Conservation (phyloP, 2,113 vertebrate genomes). For the Scartelaos histophorus region DNA sequence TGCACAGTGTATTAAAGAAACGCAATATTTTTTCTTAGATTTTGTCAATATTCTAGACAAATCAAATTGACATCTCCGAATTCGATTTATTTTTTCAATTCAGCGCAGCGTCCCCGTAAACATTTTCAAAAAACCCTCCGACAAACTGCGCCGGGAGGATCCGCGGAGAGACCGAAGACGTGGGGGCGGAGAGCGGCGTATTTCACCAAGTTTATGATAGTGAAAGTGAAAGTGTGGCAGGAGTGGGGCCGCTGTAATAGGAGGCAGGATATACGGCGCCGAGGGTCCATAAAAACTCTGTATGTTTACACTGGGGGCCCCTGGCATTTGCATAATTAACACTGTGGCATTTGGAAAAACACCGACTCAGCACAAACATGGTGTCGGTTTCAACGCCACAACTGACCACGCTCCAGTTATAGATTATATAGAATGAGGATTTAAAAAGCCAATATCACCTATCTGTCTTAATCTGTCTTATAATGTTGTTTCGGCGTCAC, state of each 20-base stretch:
- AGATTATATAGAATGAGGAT: constrained; percentile 10
- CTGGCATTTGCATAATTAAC: constrained; percentile 72
- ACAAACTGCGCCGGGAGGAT: constrained; percentile 59
- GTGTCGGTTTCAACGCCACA: constrained; percentile 67
- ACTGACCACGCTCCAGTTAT: constrained; percentile 63
- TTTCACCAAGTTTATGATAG: constrained; percentile 50
- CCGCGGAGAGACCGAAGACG: constrained; percentile 14
- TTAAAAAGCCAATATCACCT: too few species aligned
- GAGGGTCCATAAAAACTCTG: constrained; percentile 37
- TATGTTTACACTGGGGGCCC: constrained; percentile 51
- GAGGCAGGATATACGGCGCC: constrained; percentile 29
- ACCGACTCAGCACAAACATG: constrained; percentile 73
- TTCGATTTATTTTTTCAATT: too few species aligned
- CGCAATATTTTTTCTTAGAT: not conserved
- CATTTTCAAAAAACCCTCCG: constrained; percentile 41
- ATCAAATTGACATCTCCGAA: too few species aligned
- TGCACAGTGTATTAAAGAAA: too few species aligned
- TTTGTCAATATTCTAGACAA: too few species aligned
- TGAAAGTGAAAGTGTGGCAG: constrained; percentile 47
- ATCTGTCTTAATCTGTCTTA: too few species aligned
- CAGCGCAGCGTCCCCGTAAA: too few species aligned
- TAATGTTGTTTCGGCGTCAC: too few species aligned
- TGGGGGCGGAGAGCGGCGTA: constrained; percentile 34
- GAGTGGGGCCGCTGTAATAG: constrained; percentile 29
- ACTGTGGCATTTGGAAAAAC: constrained; percentile 72